Base-by-base conservation (phyloP, 2,888 invertebrate species). In the Campopleginae sp. region DNA sequence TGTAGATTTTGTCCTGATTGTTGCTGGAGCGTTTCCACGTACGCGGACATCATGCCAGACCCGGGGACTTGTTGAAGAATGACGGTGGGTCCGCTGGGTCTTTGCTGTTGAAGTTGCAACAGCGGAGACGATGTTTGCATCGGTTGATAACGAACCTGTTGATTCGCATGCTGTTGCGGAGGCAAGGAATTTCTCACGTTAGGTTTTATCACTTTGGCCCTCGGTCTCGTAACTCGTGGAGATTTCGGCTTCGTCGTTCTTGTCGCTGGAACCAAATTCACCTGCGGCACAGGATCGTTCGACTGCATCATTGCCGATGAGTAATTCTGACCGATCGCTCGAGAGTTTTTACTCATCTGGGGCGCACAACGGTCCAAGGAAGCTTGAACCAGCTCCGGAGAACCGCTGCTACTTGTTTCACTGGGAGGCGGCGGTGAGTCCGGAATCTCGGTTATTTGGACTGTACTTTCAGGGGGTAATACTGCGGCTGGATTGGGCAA, bases 1-100 rank as follows among this genome's bases (percentile, higher is more conserved):
- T 97, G 97, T 93, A 97, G 94, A 91, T 96, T 96, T 91, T 96
- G 96, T 82, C 95, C 95, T 80, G 96, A 95, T 88, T 96, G 96
- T 89, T 96, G 96, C 72, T 96, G 96, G 87, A 96, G 94, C 0
- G 96, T 95, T 90, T 96, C 96, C 2, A 96, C 96, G 92, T 96
- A 96, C 0, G 94, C 91, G 1, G 96, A 96, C 94, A 96, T 95
- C 54, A 96, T 94, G 78, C 95, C 95, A 80, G 95, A 95, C 7
- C 94, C 93, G 2, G 96, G 93, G 12, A 96, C 94, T 89, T 96
- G 96, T 91, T 97, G 97, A 1, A 97, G 95, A 87, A 96, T 96
- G 27, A 97, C 95, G 0, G 96, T 95, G 0, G 96, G 96, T 87
- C 95, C 95, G 1, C 94, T 94, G 1, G 91, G 85, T 58, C 95